A percentile compares a stretch with the other conserved stretches of the same genome.
These are phyloP conservation scores for Bedellia somnulentella DNA, from an alignment of 2,888 invertebrate genomes.

Conservation along the genomic window DNA sequence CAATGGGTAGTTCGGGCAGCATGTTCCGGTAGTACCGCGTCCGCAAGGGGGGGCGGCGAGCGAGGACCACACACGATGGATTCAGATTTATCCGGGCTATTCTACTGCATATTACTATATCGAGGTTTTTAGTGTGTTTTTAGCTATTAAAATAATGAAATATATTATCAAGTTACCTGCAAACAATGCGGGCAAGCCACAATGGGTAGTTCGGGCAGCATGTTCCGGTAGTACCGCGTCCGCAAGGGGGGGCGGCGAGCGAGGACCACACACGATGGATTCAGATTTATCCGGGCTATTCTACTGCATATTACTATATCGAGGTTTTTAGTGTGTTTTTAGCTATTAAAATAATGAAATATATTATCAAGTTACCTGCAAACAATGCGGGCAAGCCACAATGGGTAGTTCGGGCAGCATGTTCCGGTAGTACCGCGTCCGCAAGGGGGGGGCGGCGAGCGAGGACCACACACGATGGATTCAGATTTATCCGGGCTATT, in stretches of 20 bases:
- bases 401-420: constrained; percentile 91
- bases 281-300: constrained; percentile 73
- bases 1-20: constrained; percentile 88
- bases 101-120: constrained; percentile 49
- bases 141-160: no score
- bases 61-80: constrained; percentile 77
- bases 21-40: constrained; percentile 87
- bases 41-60: constrained; percentile 71
- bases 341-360: no score
- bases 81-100: constrained; percentile 75
- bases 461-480: constrained; percentile 78
- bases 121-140: no score
- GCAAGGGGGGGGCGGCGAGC: constrained; percentile 76
- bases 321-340: no score
- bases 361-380: no score
- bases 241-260: constrained; percentile 73
- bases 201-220: constrained; percentile 90
- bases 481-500: constrained; percentile 73
- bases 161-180: no score
- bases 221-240: constrained; percentile 83
- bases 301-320: constrained; percentile 52
- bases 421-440: constrained; percentile 83
- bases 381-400: constrained; percentile 83
- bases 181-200: constrained; percentile 85
- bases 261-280: constrained; percentile 78